phyloP scores from a whole-genome alignment of 2,888 invertebrate genomes.

The Petrophora chlorosata region DNA sequence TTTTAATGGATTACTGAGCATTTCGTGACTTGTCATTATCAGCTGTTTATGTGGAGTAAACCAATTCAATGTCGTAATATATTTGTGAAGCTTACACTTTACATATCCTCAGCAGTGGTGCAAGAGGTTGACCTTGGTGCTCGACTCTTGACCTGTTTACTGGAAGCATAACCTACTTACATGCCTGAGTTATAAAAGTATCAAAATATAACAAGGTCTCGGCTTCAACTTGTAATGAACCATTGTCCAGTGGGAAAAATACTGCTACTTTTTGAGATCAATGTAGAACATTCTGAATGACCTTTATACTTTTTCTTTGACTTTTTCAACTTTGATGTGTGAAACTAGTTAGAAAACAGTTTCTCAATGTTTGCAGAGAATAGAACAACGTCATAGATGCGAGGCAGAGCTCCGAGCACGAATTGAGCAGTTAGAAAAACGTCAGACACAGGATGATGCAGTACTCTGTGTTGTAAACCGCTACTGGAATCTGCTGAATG shows the following conservation, averaged over 20 bases:
- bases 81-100: not conserved
- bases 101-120: too few species aligned
- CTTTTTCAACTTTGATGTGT: too few species aligned
- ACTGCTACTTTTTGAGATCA: too few species aligned
- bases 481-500: conserved; percentile 98
- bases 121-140: not conserved
- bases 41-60: conserved; percentile 34
- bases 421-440: conserved; percentile 96
- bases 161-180: too few species aligned
- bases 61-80: conserved; percentile 29
- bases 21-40: conserved; percentile 35
- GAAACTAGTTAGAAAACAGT: too few species aligned
- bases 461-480: conserved; percentile 98
- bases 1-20: not conserved
- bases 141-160: conserved; percentile 18
- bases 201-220: too few species aligned
- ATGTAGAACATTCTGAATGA: not conserved
- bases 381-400: conserved; percentile 95
- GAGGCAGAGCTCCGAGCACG: conserved; percentile 94
- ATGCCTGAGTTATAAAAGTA: too few species aligned
- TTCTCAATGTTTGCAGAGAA: conserved; percentile 81
- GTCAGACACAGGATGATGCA: conserved; percentile 98
- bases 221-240: too few species aligned
- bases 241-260: too few species aligned
- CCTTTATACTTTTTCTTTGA: not conserved